Evolutionary conservation across 2,888 invertebrate genomes (phyloP).

Genomic region (Rhogogaster chlorosoma): DNA sequence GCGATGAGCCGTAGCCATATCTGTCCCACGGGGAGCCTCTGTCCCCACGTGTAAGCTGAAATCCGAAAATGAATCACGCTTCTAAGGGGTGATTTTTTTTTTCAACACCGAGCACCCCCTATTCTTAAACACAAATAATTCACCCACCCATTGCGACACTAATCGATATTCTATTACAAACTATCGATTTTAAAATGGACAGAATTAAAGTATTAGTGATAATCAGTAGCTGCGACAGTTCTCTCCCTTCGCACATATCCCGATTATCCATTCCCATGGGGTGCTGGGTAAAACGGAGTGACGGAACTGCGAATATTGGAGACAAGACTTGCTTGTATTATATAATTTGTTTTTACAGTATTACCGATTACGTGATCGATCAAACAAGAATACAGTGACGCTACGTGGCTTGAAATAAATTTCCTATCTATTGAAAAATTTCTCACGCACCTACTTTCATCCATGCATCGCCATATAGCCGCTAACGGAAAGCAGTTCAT

Average conservation of each 20-base stretch:
- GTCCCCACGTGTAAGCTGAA: conserved; percentile 37
- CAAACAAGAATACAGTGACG: not conserved
- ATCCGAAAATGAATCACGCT: conserved; percentile 44
- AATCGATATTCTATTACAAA: conserved; percentile 40
- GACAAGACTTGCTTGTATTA: not conserved
- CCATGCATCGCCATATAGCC: not conserved
- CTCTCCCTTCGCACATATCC: not conserved
- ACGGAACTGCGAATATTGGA: not conserved
- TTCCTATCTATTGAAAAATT: not conserved
- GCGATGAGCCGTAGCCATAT: conserved; percentile 44
- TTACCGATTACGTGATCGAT: not conserved
- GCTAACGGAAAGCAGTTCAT: not conserved
- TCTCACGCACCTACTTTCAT: not conserved
- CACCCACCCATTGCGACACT: conserved; percentile 29
- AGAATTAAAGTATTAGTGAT: conserved; percentile 35
- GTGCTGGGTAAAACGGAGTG: not conserved
- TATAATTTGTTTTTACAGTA: not conserved
- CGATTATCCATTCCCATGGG: not conserved
- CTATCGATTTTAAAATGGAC: conserved; percentile 39
- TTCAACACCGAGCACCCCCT: conserved; percentile 4
- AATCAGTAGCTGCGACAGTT: conserved; percentile 34
- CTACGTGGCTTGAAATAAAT: not conserved
- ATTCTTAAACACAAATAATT: conserved; percentile 30
- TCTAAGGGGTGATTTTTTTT: conserved; percentile 38
- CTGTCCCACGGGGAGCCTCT: conserved; percentile 31